A percentile compares a stretch with the other conserved stretches of the same genome.
phyloP scores from a whole-genome alignment of 2,797 vertebrate species.

The Spea hammondii region DNA sequence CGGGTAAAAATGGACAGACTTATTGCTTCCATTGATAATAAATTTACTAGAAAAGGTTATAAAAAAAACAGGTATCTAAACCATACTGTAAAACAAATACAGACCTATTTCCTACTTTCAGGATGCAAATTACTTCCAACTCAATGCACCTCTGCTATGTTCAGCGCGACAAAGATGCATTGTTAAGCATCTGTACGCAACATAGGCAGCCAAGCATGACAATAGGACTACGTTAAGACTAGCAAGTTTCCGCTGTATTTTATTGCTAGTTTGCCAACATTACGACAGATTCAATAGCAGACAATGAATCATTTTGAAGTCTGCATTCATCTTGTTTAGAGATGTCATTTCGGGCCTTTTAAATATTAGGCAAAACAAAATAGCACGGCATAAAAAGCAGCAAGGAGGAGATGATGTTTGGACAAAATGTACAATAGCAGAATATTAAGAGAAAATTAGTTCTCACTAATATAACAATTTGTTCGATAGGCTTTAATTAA shows the following conservation, averaged over 20 bases:
- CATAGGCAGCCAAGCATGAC: slow-evolving; percentile 39
- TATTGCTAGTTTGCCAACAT: slow-evolving; percentile 58
- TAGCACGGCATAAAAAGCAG: slow-evolving; percentile 29
- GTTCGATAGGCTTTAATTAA: slow-evolving; percentile 51
- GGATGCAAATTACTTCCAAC: slow-evolving; percentile 3
- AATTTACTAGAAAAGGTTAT: not conserved
- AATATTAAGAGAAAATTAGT: slow-evolving; percentile 45
- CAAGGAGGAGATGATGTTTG: slow-evolving; percentile 28
- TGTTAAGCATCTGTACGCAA: slow-evolving; percentile 44
- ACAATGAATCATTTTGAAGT: slow-evolving; percentile 53
- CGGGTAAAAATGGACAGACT: not conserved
- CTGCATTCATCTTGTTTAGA: slow-evolving; percentile 61
- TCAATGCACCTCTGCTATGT: slow-evolving; percentile 36
- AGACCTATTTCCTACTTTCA: slow-evolving; percentile 19
- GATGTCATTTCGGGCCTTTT: slow-evolving; percentile 57
- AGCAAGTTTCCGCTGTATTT: slow-evolving; percentile 54
- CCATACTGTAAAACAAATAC: slow-evolving; percentile 24
- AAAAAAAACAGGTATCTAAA: not conserved
- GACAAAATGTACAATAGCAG: slow-evolving; percentile 23
- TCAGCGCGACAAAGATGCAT: slow-evolving; percentile 25
- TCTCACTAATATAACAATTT: slow-evolving; percentile 47
- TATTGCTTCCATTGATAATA: not conserved
- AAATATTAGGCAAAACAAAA: slow-evolving; percentile 53
- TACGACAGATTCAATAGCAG: slow-evolving; percentile 57
- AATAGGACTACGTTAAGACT: slow-evolving; percentile 28